Evolutionary conservation across 2,888 invertebrate genomes (phyloP), one percentile per base, ranked within the genome.

Genomic region (Chymomyza procnemis): DNA sequence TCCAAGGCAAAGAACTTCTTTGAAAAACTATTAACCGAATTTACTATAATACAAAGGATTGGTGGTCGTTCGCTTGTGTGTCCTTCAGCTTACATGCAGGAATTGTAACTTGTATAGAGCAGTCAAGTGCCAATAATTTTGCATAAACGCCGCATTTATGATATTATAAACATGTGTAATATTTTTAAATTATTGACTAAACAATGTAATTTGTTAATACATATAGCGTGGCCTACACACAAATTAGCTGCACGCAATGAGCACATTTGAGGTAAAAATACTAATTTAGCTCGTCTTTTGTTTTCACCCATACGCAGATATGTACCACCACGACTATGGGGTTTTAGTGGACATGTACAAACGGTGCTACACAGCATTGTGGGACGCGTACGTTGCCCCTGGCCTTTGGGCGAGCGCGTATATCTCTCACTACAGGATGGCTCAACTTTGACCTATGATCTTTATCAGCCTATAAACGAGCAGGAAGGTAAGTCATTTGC

Each of bases 311-410:
- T 18, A 93, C 93, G 54, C 92, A 97, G 97, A 67, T 97, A 97
- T 91, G 93, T 95, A 79, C 97, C 97, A 60, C 96, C 97, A 60
- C 92, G 96, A 77, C 91, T 98, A 79, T 98, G 98, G 98, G 98
- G 98, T 67, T 97, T 97, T 91, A 97, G 97, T 91, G 98, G 98
- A 12, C 98, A 98, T 91, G 94, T 98, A 19, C 98, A 98, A 91
- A 98, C 98, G 1, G 95, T 97, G 69, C 92, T 97, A 62, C 98
- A 98, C 91, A 97, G 97, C 85, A 93, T 96, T 75, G 95, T 96
- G 71, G 96, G 96, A 22, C 93, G 97, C 65, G 95, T 97, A 22
- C 94, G 95, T 73, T 96, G 97, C 87, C 97, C 97, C 62, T 96
- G 96, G 94, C 96, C 97, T 0, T 94, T 95, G 80, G 97, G 97